These are phyloP conservation scores for Todiramphus chloris DNA, from an alignment of 2,113 vertebrate genomes.

Conservation along the genomic window DNA sequence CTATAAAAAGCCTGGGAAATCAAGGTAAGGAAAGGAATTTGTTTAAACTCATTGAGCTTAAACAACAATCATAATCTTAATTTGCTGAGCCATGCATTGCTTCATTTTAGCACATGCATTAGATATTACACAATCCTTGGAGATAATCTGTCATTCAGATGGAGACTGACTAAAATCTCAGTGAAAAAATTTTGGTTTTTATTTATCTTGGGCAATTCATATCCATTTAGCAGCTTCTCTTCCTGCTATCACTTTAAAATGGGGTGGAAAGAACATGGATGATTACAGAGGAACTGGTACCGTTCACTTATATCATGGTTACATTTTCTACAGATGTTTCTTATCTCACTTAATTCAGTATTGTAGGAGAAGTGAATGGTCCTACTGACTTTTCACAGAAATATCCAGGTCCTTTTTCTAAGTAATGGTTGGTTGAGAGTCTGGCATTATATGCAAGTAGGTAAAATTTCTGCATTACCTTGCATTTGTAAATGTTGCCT, in stretches of 20 bases:
- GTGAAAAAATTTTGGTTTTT: not conserved
- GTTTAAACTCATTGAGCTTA: not conserved
- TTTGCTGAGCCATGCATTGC: not conserved
- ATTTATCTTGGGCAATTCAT: not conserved
- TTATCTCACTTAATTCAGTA: not conserved
- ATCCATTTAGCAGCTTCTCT: not conserved
- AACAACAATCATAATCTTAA: not conserved
- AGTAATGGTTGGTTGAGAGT: not conserved
- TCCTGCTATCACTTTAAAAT: not conserved
- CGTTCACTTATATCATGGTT: not conserved
- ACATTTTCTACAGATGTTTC: not conserved
- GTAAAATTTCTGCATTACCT: not conserved
- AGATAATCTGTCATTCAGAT: not conserved
- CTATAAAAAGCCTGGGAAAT: not conserved
- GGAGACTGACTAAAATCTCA: not conserved
- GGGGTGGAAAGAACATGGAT: accelerated
- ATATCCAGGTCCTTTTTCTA: not conserved
- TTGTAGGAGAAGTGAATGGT: not conserved
- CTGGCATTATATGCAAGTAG: accelerated
- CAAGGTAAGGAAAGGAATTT: not conserved
- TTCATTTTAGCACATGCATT: not conserved
- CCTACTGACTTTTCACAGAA: not conserved
- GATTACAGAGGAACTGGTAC: not conserved
- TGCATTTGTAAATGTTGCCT: not conserved
- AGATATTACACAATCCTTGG: not conserved